Evolutionary conservation across 2,888 invertebrate species (phyloP).

Genomic region (Caenorhabditis virilis): DNA sequence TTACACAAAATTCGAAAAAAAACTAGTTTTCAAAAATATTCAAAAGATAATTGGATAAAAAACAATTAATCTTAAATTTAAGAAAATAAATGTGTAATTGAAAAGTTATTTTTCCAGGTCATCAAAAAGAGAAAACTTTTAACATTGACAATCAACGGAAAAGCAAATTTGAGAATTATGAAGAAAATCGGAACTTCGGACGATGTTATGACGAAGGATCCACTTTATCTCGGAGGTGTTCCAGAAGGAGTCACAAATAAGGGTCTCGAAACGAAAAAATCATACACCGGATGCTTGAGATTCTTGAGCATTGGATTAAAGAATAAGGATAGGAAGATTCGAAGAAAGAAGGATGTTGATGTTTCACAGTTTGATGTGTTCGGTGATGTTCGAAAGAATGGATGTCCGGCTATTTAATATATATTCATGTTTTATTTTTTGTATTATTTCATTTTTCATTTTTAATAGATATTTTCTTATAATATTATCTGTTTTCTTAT

Average conservation of each 20-base stretch:
- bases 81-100: background rate
- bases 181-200: constrained; percentile 74
- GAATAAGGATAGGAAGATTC: constrained; percentile 37
- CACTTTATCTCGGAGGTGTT: constrained; percentile 82
- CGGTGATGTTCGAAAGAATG: constrained; percentile 56
- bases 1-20: background rate
- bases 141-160: constrained; percentile 83
- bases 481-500: too few species aligned
- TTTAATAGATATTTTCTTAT: too few species aligned
- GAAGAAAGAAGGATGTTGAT: constrained; percentile 48
- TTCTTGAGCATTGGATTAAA: constrained; percentile 55
- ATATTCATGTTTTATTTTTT: background rate
- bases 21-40: constrained; percentile 2
- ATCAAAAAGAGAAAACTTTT: constrained; percentile 87
- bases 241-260: constrained; percentile 56
- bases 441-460: too few species aligned
- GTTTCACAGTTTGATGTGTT: constrained; percentile 46
- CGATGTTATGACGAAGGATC: constrained; percentile 81
- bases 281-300: constrained; percentile 66
- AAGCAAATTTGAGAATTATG: constrained; percentile 78
- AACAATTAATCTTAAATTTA: constrained; percentile 4
- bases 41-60: too few species aligned
- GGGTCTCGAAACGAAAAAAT: constrained; percentile 35
- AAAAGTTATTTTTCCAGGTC: constrained; percentile 72
- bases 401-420: constrained; percentile 61